Conservation (phyloP, 2,113 vertebrate species). For the Chaetura pelagica region DNA sequence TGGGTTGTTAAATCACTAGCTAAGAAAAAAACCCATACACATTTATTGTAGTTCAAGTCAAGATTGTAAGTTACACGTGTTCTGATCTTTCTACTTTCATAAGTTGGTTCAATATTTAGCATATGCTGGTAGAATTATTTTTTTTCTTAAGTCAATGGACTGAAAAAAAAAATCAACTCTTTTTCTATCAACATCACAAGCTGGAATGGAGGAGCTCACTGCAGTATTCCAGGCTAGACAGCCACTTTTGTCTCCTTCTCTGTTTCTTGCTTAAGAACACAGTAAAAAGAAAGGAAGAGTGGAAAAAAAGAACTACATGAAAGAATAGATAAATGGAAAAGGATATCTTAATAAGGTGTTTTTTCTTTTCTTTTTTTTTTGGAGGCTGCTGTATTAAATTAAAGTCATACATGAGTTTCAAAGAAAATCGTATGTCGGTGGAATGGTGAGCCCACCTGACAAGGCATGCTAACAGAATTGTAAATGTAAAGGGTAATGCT, state of each 20-base stretch:
- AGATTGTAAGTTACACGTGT: slow-evolving; percentile 1
- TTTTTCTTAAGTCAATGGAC: slow-evolving; percentile 59
- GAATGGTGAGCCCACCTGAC: slow-evolving; percentile 86
- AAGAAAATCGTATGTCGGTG: slow-evolving; percentile 85
- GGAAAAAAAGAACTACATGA: slow-evolving; percentile 49
- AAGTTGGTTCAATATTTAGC: slow-evolving; percentile 55
- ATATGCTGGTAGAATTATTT: slow-evolving; percentile 37
- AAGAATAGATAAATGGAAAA: slow-evolving; percentile 76
- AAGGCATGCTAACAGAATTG: slow-evolving; percentile 91
- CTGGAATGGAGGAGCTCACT: slow-evolving; percentile 28
- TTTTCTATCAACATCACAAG: slow-evolving; percentile 46
- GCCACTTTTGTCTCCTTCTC: slow-evolving; percentile 29
- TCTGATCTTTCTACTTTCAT: slow-evolving; percentile 11
- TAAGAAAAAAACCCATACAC: background rate
- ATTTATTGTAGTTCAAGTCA: background rate
- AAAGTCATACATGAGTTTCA: slow-evolving; percentile 90
- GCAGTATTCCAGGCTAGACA: slow-evolving; percentile 32
- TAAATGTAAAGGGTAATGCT: slow-evolving; percentile 96
- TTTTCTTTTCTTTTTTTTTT: slow-evolving; percentile 72
- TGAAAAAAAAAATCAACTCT: slow-evolving; percentile 65
- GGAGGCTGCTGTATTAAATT: slow-evolving; percentile 95
- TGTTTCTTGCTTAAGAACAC: slow-evolving; percentile 34
- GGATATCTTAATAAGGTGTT: slow-evolving; percentile 80
- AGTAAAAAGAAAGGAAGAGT: slow-evolving; percentile 11
- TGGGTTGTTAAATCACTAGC: background rate